Percentiles rank a stretch among this genome's conserved stretches.
Evolutionary conservation across 2,797 vertebrate species (phyloP).

Genomic region (Eurystomus glaucurus): DNA sequence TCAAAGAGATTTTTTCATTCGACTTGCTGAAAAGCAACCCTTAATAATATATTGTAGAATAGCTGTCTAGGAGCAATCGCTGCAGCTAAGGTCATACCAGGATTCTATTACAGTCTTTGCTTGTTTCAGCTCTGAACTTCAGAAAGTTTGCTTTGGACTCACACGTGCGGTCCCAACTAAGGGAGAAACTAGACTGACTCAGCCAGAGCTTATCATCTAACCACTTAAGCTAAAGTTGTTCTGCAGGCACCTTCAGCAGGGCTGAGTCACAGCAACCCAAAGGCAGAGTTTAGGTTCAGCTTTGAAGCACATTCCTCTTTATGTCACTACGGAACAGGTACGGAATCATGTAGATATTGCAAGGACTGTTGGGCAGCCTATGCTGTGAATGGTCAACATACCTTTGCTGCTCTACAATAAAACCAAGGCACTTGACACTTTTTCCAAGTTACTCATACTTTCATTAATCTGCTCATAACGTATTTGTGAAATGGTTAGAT

Average conservation of each 20-base stretch:
- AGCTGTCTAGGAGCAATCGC: not conserved
- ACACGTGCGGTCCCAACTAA: accelerated
- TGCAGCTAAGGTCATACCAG: not conserved
- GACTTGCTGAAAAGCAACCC: not conserved
- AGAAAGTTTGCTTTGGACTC: not conserved
- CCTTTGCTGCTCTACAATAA: not conserved
- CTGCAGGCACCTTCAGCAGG: not conserved
- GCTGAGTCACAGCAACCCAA: not conserved
- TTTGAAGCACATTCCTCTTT: not conserved
- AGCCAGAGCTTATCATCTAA: not conserved
- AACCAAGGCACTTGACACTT: not conserved
- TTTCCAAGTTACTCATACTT: not conserved
- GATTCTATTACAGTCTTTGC: not conserved
- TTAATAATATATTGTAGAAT: not conserved
- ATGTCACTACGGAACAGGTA: not conserved
- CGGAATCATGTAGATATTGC: not conserved
- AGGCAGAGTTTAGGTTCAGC: not conserved
- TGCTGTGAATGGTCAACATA: not conserved
- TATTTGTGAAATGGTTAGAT: not conserved
- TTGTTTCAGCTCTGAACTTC: not conserved
- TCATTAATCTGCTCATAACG: not conserved
- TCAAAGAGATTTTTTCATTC: conserved; percentile 20
- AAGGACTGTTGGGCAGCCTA: not conserved
- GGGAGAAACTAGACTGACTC: not conserved
- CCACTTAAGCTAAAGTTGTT: not conserved